Evolutionary conservation across 2,888 invertebrate genomes (phyloP).

Genomic region (Epinotia demarniana): DNA sequence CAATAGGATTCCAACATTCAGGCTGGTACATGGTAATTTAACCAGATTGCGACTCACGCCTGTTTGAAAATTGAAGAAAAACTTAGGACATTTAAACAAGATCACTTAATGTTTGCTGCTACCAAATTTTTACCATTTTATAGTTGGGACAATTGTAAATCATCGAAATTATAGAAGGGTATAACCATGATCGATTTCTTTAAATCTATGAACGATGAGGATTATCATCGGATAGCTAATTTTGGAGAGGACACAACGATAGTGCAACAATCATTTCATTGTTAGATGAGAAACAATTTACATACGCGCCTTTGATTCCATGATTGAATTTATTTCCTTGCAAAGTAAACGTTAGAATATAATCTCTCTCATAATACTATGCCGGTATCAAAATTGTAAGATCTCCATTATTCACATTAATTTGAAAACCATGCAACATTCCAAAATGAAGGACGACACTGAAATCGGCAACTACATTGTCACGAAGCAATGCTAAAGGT

Average conservation of each 20-base stretch:
- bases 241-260: background rate
- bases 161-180: no score
- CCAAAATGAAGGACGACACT: constrained; percentile 74
- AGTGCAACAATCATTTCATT: background rate
- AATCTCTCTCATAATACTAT: constrained; percentile 33
- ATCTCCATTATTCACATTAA: constrained; percentile 59
- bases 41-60: background rate
- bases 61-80: background rate
- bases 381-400: constrained; percentile 49
- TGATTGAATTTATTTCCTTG: background rate
- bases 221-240: background rate
- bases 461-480: constrained; percentile 83
- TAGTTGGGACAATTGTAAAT: no score
- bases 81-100: background rate
- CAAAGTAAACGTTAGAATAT: no score
- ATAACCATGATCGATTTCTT: background rate
- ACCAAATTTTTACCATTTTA: no score
- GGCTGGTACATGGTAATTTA: background rate
- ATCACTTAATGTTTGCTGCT: background rate
- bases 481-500: constrained; percentile 81
- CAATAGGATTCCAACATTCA: background rate
- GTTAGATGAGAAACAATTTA: background rate
- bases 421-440: constrained; percentile 80
- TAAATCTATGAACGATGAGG: background rate
- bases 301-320: background rate